Evolutionary conservation across 2,113 vertebrate species (phyloP), one percentile per base, ranked within the genome.

Genomic region (Melanotaenia duboulayi): DNA sequence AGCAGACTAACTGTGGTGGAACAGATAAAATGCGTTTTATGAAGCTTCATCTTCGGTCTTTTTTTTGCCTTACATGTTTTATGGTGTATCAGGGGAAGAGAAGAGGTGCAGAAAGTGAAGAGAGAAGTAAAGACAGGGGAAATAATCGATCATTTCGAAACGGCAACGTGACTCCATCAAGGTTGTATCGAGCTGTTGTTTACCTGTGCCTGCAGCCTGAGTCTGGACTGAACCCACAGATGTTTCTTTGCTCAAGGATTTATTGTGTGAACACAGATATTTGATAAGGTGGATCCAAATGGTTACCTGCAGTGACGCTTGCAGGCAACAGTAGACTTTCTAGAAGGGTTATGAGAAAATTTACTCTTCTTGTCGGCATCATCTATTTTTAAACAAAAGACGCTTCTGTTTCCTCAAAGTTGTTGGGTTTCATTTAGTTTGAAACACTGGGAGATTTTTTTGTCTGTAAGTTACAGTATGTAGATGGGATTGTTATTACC

Each of bases 161-260:
- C 16, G 0, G 39, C 51, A 66, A 55, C 16, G 17, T 65, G 56
- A 78, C 81, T 89, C 71, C 74, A 81, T 86, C 68, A 67, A 76
- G 68, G 72, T 76, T 74, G 68, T 66, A 89, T 78, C 10, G 77
- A 90, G 66, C 75, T 17, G 72, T 55, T 81, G 76, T 88, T 89
- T 87, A 83, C 77, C 79, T 78, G 75, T 1, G 19, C 40, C 81
- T 71, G 76, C 46, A 37, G 64, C 71, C n/a, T n/a, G 57, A 71
- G 72, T 40, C 42, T 25, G 28, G 52, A 11, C 69, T 66, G 13
- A 59, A 49, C 9, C 23, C 3, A 19, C 50, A 17, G 0, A n/a
- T 22, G 81, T 52, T 42, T 83, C 72, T 85, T 79, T 85, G 71
- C 65, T 71, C 40, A 42, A 40, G 72, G 59, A 73, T 75, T 74